Base-by-base conservation (phyloP, 2,113 vertebrate species). In the Hassar affinis region DNA sequence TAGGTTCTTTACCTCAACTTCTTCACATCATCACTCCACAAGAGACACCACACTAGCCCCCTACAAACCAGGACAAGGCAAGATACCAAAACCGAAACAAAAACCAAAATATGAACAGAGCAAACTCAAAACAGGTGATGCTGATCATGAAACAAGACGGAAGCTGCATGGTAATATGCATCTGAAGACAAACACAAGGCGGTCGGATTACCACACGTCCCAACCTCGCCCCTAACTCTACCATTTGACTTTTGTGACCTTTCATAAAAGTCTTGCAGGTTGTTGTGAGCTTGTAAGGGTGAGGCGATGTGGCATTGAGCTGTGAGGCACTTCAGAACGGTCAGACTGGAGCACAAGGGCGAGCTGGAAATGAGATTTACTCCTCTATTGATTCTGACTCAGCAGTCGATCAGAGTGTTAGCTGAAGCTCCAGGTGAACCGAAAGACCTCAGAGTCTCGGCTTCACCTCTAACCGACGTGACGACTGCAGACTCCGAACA, bases 351-450 rank as follows among this genome's bases (percentile, higher is more conserved):
- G 45, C 71, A 75, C 45, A 51, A 49, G 45, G 71, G 25, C 12
- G 71, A 49, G 45, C 47, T 49, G 25, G 71, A 75, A 17, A 75
- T 6, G 3, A 77, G 75, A 77, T 77, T 77, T 77, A 77, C 51
- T 77, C 74, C 27, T 35, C 51, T 77, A 56, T 77, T 56, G 30
- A 78, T 57, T 38, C 17, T 6, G 51, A 25, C 51, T 56, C 52
- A 57, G 30, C 52, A 78, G 75, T 35, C 33, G 30, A 78, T 78
- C 75, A 52, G 47, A 74, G 25, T 12, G 6, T 27, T 27, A n/a
- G 45, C 38, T 71, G 72, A 30, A 75, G 72, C 25, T 33, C 47
- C 25, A 20, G 47, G 47, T 75, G 47, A 75, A 75, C 72, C 7
- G 25, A 75, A 59, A 52, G 79, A 81, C 71, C 45, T 9, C n/a